Base-by-base conservation (phyloP, 2,888 invertebrate species). In the Esperia sulphurella region DNA sequence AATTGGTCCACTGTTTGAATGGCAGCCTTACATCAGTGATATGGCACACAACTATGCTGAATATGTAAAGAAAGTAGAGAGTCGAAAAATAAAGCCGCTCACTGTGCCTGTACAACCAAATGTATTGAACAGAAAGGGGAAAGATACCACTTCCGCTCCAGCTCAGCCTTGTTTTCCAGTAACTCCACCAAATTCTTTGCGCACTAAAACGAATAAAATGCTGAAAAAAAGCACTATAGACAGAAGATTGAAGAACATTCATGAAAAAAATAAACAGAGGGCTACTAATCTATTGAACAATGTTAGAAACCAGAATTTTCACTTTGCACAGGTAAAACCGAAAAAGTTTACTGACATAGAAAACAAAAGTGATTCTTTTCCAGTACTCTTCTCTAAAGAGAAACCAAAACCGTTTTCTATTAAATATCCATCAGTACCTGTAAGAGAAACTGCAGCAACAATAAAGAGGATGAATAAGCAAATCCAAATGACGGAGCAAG, bases 381-480 rank as follows among this genome's bases (percentile, higher is more conserved):
- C 50, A 35, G 75, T 71, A 51, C 51, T 66, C 13, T 40, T 61
- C n/a, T 49, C 56, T 0, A 77, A 71, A 54, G 51, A 61, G 14
- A 70, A 52, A 54, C 51, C 62, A 14, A 70, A 52, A 69, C 21
- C 61, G 48, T 46, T 54, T 47, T 48, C 52, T 14, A 5, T 51
- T 8, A 75, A 61, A 57, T 50, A 54, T 33, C 40, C 54, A 13
- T 45, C 57, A 8, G 65, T 66, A 12, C 55, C 68, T n/a, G 61
- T 87, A 0, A 92, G 90, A 77, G 81, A 85, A 51, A 92, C 84
- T 2, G 67, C 81, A 10, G 78, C 92, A 0, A 84, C 90, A 7
- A 58, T 92, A 0, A 86, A 91, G 69, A 77, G 92, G 58, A 78
- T 91, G 47, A 90, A 90, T 47, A 90, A 89, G 57, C 72, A 77